Percentiles rank a stretch among this genome's conserved stretches.
Evolutionary conservation across 2,797 vertebrate genomes (phyloP).

Genomic region (Nasua narica): DNA sequence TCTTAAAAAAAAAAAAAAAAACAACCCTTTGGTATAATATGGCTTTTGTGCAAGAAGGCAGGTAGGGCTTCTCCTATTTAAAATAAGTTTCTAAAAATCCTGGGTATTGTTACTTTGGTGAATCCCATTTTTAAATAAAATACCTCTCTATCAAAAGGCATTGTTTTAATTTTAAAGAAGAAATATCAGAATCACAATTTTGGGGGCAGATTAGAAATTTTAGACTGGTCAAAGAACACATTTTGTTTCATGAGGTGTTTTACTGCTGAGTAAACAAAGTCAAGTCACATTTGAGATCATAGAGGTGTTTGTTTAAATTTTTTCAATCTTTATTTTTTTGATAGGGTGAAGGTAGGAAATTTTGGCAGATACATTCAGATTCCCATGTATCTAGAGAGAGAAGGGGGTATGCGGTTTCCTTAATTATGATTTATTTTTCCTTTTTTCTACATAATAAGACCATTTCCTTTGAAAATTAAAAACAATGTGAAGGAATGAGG

Average conservation of each 20-base stretch:
- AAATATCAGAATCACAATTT: slow-evolving; percentile 41
- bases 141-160: not conserved
- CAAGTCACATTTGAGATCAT: not conserved
- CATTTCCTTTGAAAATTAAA: slow-evolving; percentile 35
- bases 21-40: not conserved
- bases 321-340: slow-evolving; percentile 32
- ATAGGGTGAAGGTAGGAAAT: not conserved
- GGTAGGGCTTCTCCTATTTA: not conserved
- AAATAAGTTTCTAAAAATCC: slow-evolving; percentile 11
- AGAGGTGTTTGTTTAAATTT: slow-evolving; percentile 40
- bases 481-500: not conserved
- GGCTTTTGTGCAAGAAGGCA: not conserved
- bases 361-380: not conserved
- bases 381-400: not conserved
- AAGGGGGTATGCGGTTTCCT: not conserved
- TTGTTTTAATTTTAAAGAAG: slow-evolving; percentile 42
- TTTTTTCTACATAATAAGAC: not conserved
- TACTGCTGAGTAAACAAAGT: slow-evolving; percentile 43
- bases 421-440: not conserved
- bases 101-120: not conserved
- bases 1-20: too few relatives aligned
- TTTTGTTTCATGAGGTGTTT: slow-evolving; percentile 55
- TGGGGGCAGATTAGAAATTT: slow-evolving; percentile 55
- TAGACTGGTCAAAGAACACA: slow-evolving; percentile 36
- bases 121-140: not conserved